These are phyloP conservation scores for Metellina segmentata DNA, from an alignment of 2,888 invertebrate genomes.

Conservation along the genomic window DNA sequence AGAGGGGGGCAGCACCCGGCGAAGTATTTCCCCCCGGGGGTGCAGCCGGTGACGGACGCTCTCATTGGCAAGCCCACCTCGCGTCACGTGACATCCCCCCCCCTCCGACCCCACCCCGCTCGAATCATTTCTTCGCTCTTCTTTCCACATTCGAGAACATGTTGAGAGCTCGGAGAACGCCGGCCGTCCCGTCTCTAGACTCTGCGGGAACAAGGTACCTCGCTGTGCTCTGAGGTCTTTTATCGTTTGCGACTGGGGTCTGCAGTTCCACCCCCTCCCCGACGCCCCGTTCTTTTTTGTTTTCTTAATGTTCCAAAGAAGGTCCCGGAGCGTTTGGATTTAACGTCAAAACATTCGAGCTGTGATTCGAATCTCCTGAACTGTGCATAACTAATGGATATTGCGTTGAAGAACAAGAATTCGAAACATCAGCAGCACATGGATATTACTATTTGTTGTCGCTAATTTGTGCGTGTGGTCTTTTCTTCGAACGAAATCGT, in stretches of 20 bases:
- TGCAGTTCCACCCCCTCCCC: background rate
- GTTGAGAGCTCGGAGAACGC: constrained; percentile 33
- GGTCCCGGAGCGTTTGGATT: background rate
- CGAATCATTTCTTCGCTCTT: background rate
- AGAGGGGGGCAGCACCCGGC: background rate
- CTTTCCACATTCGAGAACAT: constrained; percentile 17
- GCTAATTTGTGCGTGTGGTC: no score
- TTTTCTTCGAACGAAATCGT: no score
- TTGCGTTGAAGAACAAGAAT: no score
- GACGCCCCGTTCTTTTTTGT: background rate
- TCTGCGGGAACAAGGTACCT: constrained; percentile 38
- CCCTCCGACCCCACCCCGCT: constrained; percentile 1
- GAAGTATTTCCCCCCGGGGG: background rate
- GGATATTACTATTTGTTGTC: no score
- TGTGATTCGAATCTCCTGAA: no score
- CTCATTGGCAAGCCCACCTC: constrained; percentile 60
- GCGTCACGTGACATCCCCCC: constrained; percentile 29
- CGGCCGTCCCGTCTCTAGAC: background rate
- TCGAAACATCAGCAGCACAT: no score
- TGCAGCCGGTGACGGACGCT: constrained; percentile 19
- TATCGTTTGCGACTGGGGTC: background rate
- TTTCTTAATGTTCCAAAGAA: background rate
- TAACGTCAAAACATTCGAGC: background rate
- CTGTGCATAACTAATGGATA: no score
- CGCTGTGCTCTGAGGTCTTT: constrained; percentile 41